Conservation (phyloP, 2,113 vertebrate genomes). For the Pachyramphus minor region DNA sequence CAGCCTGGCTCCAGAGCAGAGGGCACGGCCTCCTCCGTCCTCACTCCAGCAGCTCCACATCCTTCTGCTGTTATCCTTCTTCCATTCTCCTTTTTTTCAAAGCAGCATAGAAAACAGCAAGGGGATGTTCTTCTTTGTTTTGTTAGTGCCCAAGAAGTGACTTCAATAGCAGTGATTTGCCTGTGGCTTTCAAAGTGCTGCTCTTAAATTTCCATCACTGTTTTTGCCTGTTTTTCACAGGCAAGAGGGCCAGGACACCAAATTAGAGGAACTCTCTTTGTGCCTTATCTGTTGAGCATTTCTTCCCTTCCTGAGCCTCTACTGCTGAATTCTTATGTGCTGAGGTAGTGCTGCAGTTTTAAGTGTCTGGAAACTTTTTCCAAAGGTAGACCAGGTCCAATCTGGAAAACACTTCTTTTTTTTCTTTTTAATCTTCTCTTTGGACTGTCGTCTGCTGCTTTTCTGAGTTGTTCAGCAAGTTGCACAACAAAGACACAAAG, state of each 20-base stretch:
- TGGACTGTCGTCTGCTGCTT: background rate
- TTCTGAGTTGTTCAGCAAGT: background rate
- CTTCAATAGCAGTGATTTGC: background rate
- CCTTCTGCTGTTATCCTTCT: background rate
- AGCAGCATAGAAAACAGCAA: background rate
- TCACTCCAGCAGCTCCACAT: rapidly evolving
- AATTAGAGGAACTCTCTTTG: background rate
- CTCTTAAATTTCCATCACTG: background rate
- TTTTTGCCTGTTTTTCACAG: background rate
- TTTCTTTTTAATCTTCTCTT: background rate
- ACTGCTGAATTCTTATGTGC: background rate
- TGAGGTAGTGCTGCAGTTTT: background rate
- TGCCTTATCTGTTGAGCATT: background rate
- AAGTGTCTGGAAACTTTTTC: background rate
- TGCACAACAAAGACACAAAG: slow-evolving; percentile 1
- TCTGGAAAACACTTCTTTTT: background rate
- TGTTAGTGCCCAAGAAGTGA: background rate
- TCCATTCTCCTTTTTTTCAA: background rate
- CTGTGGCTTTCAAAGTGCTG: background rate
- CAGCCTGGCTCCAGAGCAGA: background rate
- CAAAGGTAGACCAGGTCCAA: background rate
- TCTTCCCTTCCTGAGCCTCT: background rate
- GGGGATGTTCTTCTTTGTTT: background rate
- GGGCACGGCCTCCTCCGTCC: too few species aligned
- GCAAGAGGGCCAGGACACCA: background rate